Base-by-base conservation (phyloP, 2,888 invertebrate species). In the Mamestra brassicae region DNA sequence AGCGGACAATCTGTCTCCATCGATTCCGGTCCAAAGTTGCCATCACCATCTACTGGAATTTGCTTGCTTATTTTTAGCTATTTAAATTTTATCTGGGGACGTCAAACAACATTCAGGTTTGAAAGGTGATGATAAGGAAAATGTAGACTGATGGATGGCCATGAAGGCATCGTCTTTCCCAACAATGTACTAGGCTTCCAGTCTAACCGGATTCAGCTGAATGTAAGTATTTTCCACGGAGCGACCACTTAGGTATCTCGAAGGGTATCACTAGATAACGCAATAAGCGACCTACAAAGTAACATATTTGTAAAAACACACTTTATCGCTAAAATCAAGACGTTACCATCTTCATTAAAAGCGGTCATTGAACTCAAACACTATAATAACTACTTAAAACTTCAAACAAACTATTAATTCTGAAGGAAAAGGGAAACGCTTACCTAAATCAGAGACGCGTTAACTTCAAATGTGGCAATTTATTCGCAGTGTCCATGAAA, bases 391-490 rank as follows among this genome's bases (percentile, higher is more conserved):
- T 13, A 58, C 54, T 15, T 45, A 8, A 15, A 69, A 68, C 52
- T 13, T 4, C 13, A 47, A 52, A 52, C 45, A 60, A 61, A 63
- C 47, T 80, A 83, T 81, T 78, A 76, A 73, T 38, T 71, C 15
- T n/a, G 62, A 73, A 81, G 71, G 78, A 74, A 86, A 79, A 76
- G 55, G 85, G 50, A 85, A 84, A 73, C 57, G n/a, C 11, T 87
- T 87, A 87, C 64, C 66, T n/a, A 71, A 71, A 68, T 83, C 88
- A 87, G 77, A 85, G 87, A 87, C 52, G 87, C 86, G 81, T 87
- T 72, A 86, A 81, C 52, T 47, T 57, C 57, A 62, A 67, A 42
- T 84, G 80, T 80, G 34, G 86, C 74, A 87, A 87, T 85, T 71
- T 58, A 26, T 50, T 73, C 0, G 72, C 38, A 57, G 11, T 62